Evolutionary conservation across 2,888 invertebrate species (phyloP).

Genomic region (Dicyrtomina minuta): DNA sequence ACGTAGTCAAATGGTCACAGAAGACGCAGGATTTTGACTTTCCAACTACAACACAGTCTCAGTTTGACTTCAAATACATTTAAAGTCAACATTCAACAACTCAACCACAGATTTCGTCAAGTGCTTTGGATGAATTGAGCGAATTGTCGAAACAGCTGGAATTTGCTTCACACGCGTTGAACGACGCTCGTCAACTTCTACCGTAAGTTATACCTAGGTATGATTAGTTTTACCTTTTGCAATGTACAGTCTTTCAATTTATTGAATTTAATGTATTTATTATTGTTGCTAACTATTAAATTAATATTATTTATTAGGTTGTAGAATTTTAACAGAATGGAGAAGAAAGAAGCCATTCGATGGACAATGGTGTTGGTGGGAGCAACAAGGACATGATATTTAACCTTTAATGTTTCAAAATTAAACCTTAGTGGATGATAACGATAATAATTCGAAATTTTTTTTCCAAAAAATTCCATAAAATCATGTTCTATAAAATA

Average conservation of each 20-base stretch:
- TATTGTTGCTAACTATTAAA: background rate
- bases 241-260: background rate
- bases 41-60: slow-evolving; percentile 22
- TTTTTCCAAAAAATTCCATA: no score
- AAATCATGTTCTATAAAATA: no score
- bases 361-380: slow-evolving; percentile 13
- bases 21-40: slow-evolving; percentile 20
- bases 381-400: slow-evolving; percentile 7
- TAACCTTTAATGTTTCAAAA: no score
- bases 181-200: slow-evolving; percentile 29
- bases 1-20: slow-evolving; percentile 14
- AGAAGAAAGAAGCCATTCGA: slow-evolving; percentile 25
- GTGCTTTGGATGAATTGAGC: background rate
- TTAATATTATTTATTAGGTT: background rate
- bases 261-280: background rate
- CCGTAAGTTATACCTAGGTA: no score
- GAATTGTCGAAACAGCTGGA: background rate
- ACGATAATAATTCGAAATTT: no score
- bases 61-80: slow-evolving; percentile 28
- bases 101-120: slow-evolving; percentile 10
- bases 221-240: background rate
- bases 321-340: slow-evolving; percentile 15
- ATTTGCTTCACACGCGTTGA: slow-evolving; percentile 13
- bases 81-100: slow-evolving; percentile 28
- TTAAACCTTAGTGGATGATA: no score